These are phyloP conservation scores for Ceratina japonica DNA, from an alignment of 1,140 invertebrate genomes.

Conservation along the genomic window DNA sequence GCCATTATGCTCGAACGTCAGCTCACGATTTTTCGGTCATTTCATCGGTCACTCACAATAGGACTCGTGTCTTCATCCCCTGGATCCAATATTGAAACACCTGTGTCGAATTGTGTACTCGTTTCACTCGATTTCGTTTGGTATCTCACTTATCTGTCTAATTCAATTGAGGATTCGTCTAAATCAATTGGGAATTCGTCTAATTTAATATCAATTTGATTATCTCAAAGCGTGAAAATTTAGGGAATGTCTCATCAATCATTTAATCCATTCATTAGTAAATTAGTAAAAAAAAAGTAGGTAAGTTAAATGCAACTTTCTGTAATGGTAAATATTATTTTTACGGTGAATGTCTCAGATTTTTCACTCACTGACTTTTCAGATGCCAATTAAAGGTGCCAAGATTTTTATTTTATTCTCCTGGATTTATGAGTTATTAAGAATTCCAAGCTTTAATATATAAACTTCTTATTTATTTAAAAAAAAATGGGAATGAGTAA, in stretches of 20 bases:
- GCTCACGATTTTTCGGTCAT: slow-evolving; percentile 33
- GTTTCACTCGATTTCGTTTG: no score
- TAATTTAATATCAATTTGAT: neutral
- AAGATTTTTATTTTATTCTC: no score
- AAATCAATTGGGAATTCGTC: neutral
- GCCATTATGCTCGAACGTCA: slow-evolving; percentile 26
- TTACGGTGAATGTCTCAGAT: no score
- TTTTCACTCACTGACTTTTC: no score
- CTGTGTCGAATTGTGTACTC: neutral
- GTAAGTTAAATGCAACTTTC: no score
- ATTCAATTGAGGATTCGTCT: neutral
- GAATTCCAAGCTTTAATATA: no score
- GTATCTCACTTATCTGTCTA: neutral
- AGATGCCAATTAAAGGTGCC: no score
- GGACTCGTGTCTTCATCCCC: slow-evolving; percentile 2
- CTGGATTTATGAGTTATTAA: no score
- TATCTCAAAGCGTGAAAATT: neutral
- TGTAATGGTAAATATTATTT: no score
- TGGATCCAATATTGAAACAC: neutral
- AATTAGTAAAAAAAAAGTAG: no score
- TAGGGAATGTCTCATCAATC: neutral
- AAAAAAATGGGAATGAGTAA: neutral
- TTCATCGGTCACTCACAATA: slow-evolving; percentile 15
- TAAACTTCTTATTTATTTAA: neutral
- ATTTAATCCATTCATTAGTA: neutral